Evolutionary conservation across 2,888 invertebrate species (phyloP).

Genomic region (Pegoplata infirma): DNA sequence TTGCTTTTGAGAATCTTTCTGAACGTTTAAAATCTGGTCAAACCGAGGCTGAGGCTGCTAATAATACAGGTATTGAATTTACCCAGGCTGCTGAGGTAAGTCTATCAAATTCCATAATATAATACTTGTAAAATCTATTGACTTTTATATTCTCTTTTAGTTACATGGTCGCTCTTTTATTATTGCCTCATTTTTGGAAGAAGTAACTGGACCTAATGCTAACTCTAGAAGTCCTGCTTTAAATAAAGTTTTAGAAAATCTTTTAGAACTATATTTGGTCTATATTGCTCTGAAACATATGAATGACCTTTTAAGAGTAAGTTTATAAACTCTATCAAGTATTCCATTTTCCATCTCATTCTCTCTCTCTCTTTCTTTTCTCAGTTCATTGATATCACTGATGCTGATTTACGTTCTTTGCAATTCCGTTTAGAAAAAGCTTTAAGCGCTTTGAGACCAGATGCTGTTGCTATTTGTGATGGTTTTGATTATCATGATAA

Average conservation of each 20-base stretch:
- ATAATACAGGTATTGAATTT: slow-evolving; percentile 89
- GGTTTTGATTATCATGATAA: slow-evolving; percentile 92
- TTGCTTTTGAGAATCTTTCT: slow-evolving; percentile 85
- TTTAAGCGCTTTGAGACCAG: slow-evolving; percentile 86
- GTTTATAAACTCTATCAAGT: background rate
- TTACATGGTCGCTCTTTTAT: slow-evolving; percentile 91
- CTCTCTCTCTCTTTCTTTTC: too few species aligned
- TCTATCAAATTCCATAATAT: too few species aligned
- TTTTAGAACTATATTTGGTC: slow-evolving; percentile 88
- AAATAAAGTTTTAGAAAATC: slow-evolving; percentile 82
- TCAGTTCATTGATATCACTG: slow-evolving; percentile 66
- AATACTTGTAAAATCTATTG: background rate
- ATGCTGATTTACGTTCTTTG: slow-evolving; percentile 75
- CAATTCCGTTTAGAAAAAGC: slow-evolving; percentile 85
- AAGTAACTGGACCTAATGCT: slow-evolving; percentile 78
- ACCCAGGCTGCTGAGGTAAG: slow-evolving; percentile 88
- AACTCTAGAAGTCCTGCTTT: slow-evolving; percentile 81
- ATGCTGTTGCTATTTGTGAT: slow-evolving; percentile 94
- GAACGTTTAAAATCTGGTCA: slow-evolving; percentile 83
- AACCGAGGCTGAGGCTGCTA: slow-evolving; percentile 90
- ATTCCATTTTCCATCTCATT: too few species aligned
- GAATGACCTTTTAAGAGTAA: slow-evolving; percentile 85
- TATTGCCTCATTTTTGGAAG: slow-evolving; percentile 82
- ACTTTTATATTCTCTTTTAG: slow-evolving; percentile 75
- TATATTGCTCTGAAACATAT: slow-evolving; percentile 86